These are phyloP conservation scores for Tetraneura akinire DNA, from an alignment of 1,140 invertebrate species.

Conservation along the genomic window DNA sequence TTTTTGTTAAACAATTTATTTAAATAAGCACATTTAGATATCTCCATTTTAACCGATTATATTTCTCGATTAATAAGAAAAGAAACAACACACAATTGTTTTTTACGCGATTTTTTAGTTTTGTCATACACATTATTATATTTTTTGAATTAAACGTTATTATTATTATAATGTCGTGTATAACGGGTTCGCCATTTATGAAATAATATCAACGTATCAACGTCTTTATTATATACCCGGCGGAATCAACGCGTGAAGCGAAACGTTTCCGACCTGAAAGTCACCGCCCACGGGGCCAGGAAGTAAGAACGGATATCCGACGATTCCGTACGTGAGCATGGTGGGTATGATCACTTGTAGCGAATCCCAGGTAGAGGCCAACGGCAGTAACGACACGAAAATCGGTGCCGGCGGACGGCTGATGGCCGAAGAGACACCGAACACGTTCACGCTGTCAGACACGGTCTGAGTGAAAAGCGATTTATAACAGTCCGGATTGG, in stretches of 20 bases:
- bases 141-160: too few relatives aligned
- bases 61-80: too few relatives aligned
- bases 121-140: too few relatives aligned
- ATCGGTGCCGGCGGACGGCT: conserved; percentile 78
- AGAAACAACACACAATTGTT: too few relatives aligned
- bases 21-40: too few relatives aligned
- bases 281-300: conserved; percentile 92
- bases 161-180: too few relatives aligned
- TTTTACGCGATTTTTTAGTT: too few relatives aligned
- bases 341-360: conserved; percentile 80
- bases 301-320: conserved; percentile 89
- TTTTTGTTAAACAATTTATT: too few relatives aligned
- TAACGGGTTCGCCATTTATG: too few relatives aligned
- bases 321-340: conserved; percentile 80
- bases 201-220: too few relatives aligned
- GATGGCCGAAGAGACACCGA: conserved; percentile 82
- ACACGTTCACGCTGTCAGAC: conserved; percentile 64
- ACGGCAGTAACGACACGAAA: conserved; percentile 83
- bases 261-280: conserved; percentile 49
- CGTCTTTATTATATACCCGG: too few relatives aligned
- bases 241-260: conserved; percentile 14
- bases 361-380: conserved; percentile 85
- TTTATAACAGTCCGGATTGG: conserved; percentile 81
- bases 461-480: conserved; percentile 68
- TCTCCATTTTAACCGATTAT: too few relatives aligned